A percentile compares a stretch with the other conserved stretches of the same genome.
Conservation (phyloP, 2,113 vertebrate genomes). For the Tyto alba region DNA sequence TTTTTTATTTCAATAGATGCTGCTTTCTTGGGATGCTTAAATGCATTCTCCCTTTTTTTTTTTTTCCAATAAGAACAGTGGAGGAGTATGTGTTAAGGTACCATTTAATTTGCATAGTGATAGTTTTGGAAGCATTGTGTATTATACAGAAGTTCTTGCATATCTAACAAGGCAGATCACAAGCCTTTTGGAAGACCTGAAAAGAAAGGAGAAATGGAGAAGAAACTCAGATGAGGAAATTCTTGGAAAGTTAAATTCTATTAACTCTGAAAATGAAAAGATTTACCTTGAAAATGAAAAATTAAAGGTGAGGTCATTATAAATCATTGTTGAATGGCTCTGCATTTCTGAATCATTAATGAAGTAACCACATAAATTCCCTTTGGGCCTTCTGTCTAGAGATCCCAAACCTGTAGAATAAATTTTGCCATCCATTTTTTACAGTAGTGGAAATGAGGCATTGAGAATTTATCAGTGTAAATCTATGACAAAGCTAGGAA, state of each 20-base stretch:
- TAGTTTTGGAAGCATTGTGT: background rate
- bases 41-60: background rate
- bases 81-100: background rate
- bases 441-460: background rate
- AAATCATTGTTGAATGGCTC: background rate
- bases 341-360: background rate
- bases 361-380: background rate
- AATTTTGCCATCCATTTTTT: background rate
- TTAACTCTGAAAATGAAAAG: slow-evolving; percentile 72
- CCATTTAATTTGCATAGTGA: background rate
- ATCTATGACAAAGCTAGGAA: background rate
- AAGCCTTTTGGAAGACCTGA: slow-evolving; percentile 70
- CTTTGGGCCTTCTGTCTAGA: background rate
- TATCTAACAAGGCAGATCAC: slow-evolving; percentile 74
- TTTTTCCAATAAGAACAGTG: background rate
- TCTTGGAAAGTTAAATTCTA: slow-evolving; percentile 69
- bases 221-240: slow-evolving; percentile 67
- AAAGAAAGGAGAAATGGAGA: slow-evolving; percentile 64
- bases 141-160: background rate
- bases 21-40: background rate
- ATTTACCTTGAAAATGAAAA: slow-evolving; percentile 74
- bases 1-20: background rate
- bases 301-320: slow-evolving; percentile 74
- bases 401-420: background rate
- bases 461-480: background rate